Conservation (phyloP, 2,888 invertebrate genomes). For the Cremastobaeus sp. region DNA sequence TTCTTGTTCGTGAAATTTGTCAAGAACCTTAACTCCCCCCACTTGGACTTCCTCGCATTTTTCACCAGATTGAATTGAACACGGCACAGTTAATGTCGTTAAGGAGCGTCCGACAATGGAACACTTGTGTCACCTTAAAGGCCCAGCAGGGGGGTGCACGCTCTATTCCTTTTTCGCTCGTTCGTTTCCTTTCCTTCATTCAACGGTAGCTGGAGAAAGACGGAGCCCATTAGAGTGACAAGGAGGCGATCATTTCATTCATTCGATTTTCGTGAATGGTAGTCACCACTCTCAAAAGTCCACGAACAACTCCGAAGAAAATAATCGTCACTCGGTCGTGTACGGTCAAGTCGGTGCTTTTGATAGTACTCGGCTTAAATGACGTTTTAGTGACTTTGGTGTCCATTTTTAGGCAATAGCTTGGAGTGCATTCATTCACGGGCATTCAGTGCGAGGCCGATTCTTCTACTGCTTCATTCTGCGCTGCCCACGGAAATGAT, state of each 20-base stretch:
- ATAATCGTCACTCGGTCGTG: conserved; percentile 56
- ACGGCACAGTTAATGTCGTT: conserved; percentile 77
- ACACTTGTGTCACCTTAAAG: conserved; percentile 75
- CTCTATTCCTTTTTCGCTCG: not conserved
- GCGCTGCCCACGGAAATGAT: conserved; percentile 40
- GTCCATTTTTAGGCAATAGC: conserved; percentile 51
- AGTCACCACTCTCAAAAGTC: conserved; percentile 50
- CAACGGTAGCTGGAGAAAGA: conserved; percentile 52
- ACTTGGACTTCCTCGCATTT: conserved; percentile 46
- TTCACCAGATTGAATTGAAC: conserved; percentile 75
- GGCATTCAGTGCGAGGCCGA: conserved; percentile 8
- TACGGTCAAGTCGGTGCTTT: conserved; percentile 63
- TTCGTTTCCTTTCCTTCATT: conserved; percentile 49
- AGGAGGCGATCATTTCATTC: conserved; percentile 48
- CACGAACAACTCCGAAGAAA: conserved; percentile 36
- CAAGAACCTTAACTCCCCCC: conserved; percentile 73
- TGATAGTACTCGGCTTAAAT: conserved; percentile 67
- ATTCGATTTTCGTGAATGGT: conserved; percentile 55
- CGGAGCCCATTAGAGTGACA: conserved; percentile 28
- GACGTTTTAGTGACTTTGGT: conserved; percentile 66
- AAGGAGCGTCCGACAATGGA: conserved; percentile 71
- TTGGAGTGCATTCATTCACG: conserved; percentile 49
- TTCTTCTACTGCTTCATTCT: conserved; percentile 1
- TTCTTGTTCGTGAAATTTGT: conserved; percentile 72
- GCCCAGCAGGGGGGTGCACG: conserved; percentile 67